Evolutionary conservation across 2,113 vertebrate species (phyloP).

Genomic region (Verasper variegatus): DNA sequence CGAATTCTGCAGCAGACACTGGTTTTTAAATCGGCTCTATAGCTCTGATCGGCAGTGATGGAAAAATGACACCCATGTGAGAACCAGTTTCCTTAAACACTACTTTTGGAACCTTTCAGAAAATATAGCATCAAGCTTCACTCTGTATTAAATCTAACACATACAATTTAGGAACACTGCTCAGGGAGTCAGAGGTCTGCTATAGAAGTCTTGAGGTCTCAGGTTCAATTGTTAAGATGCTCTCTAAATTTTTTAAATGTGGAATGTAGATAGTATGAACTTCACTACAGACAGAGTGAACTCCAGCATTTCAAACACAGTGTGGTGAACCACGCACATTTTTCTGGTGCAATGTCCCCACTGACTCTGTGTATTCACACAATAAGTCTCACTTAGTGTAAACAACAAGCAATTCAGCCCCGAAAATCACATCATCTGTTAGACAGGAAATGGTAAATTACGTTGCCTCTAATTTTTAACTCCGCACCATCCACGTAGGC

Average conservation of each 20-base stretch:
- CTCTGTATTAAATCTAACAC: background rate
- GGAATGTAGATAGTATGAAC: background rate
- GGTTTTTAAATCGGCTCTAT: no score
- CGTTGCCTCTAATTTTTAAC: constrained; percentile 7
- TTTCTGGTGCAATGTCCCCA: background rate
- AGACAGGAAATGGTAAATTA: constrained; percentile 29
- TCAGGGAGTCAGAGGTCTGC: background rate
- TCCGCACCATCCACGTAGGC: background rate
- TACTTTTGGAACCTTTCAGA: no score
- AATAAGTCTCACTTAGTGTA: constrained; percentile 22
- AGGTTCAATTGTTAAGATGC: background rate
- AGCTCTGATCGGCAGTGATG: no score
- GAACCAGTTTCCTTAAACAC: background rate
- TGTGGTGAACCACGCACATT: background rate
- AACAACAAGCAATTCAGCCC: background rate
- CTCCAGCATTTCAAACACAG: background rate
- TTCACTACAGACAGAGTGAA: background rate
- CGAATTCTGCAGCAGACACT: no score
- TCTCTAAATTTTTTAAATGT: background rate
- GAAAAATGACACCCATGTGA: no score
- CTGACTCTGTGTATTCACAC: constrained; percentile 17
- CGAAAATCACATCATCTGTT: background rate
- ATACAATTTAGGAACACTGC: background rate
- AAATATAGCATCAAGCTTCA: background rate
- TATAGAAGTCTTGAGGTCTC: background rate